Base-by-base conservation (phyloP, 2,113 vertebrate species). In the Pristiophorus japonicus region DNA sequence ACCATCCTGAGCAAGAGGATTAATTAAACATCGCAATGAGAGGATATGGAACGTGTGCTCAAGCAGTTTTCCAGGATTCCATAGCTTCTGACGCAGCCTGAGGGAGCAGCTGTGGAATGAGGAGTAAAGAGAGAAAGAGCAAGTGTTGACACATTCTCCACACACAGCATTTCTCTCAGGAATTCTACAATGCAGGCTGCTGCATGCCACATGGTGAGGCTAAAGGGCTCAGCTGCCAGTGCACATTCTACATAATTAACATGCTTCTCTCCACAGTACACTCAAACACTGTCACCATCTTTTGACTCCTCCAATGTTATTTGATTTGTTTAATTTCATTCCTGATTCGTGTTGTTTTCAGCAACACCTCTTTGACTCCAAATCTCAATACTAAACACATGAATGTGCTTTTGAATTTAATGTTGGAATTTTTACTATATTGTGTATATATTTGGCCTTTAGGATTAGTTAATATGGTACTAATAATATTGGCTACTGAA, bases 121-220 rank as follows among this genome's bases (percentile, higher is more conserved):
- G 59, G 16, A 63, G 59, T 63, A 92, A 63, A 0, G 34, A 63
- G 88, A 22, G 16, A 63, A 92, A 63, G 59, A 92, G 7, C 88
- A 92, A 92, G 88, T 92, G 88, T 92, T 92, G 88, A 38, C 66
- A 94, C 24, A 70, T 94, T 94, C 93, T 67, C n/a, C 45, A 34
- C 27, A 45, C 45, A 94, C 66, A 51, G 66, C 93, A 73, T 51
- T 34, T 70, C 63, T 94, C 24, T 73, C 66, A 51, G 91, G 62
- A 94, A 73, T 70, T 67, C 24, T 51, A 51, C 73, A 51, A 73
- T 47, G 63, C 93, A 51, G 24, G 93, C 93, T 70, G 66, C 45
- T 47, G 42, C 93, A 70, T 34, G 93, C 45, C 66, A 47, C 93
- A 94, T 47, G 20, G 65, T 70, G 42, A 94, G 11, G 65, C 93